Percentiles rank a stretch among this genome's conserved stretches.
Conservation (phyloP, 2,797 vertebrate genomes). For the Percopsis omiscomaycus region DNA sequence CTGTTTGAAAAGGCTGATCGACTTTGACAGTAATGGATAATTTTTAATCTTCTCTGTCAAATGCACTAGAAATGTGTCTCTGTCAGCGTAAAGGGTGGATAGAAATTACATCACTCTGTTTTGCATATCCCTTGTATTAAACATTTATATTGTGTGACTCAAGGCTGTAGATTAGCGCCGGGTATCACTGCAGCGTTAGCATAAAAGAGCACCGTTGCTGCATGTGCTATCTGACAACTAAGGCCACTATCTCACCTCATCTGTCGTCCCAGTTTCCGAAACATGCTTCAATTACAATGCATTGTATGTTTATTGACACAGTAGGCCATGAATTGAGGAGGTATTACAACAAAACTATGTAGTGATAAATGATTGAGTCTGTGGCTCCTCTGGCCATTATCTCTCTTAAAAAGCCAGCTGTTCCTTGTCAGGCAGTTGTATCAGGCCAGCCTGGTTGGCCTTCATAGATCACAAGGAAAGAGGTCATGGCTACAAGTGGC, state of each 20-base stretch:
- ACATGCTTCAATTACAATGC: slow-evolving; percentile 47
- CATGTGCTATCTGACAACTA: slow-evolving; percentile 52
- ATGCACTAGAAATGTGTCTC: slow-evolving; percentile 33
- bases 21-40: slow-evolving; percentile 54
- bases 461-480: slow-evolving; percentile 33
- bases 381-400: slow-evolving; percentile 57
- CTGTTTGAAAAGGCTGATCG: slow-evolving; percentile 45
- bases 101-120: slow-evolving; percentile 25
- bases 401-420: slow-evolving; percentile 46
- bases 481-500: slow-evolving; percentile 27
- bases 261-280: slow-evolving; percentile 28
- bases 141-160: slow-evolving; percentile 39
- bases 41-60: slow-evolving; percentile 56
- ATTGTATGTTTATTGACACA: slow-evolving; percentile 60
- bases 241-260: slow-evolving; percentile 35
- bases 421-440: slow-evolving; percentile 51
- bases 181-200: slow-evolving; percentile 20
- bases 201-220: slow-evolving; percentile 32
- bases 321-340: slow-evolving; percentile 40
- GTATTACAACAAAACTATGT: slow-evolving; percentile 48
- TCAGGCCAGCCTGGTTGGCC: slow-evolving; percentile 36
- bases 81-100: slow-evolving; percentile 36
- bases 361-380: slow-evolving; percentile 49
- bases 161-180: slow-evolving; percentile 29
- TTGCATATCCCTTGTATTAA: slow-evolving; percentile 47